Conservation (phyloP, 2,797 vertebrate genomes). For the Centroberyx gerrardi region DNA sequence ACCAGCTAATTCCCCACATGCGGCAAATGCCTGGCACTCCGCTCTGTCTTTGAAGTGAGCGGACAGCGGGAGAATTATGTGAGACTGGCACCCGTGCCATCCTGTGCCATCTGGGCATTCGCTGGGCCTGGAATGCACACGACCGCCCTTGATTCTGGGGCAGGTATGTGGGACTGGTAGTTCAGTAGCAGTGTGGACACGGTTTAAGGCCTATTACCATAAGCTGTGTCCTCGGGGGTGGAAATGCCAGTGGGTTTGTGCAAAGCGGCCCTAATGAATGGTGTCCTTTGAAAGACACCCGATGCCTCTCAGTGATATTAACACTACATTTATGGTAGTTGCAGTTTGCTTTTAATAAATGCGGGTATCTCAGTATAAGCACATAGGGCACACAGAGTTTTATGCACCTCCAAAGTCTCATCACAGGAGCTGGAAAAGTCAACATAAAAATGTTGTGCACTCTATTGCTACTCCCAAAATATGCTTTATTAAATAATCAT, state of each 20-base stretch:
- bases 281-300: constrained; percentile 45
- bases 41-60: constrained; percentile 60
- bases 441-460: neutral
- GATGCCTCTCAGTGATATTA: constrained; percentile 43
- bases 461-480: neutral
- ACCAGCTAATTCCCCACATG: constrained; percentile 33
- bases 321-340: constrained; percentile 29
- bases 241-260: constrained; percentile 54
- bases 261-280: constrained; percentile 58
- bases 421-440: neutral
- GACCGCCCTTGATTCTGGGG: constrained; percentile 48
- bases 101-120: constrained; percentile 59
- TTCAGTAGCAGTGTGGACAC: constrained; percentile 28
- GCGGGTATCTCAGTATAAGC: neutral
- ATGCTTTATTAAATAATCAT: too few relatives aligned
- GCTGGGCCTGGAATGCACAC: constrained; percentile 57
- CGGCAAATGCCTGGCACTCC: constrained; percentile 35
- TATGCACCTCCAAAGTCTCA: neutral
- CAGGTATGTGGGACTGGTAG: constrained; percentile 40
- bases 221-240: constrained; percentile 54
- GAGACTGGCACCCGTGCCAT: constrained; percentile 43
- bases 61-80: constrained; percentile 13
- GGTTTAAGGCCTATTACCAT: constrained; percentile 52
- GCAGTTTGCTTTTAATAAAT: constrained; percentile 18
- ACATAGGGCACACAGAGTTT: neutral